Percentiles rank a stretch among this genome's conserved stretches.
These are phyloP conservation scores for Lathamus discolor DNA, from an alignment of 2,113 vertebrate species.

Conservation along the genomic window DNA sequence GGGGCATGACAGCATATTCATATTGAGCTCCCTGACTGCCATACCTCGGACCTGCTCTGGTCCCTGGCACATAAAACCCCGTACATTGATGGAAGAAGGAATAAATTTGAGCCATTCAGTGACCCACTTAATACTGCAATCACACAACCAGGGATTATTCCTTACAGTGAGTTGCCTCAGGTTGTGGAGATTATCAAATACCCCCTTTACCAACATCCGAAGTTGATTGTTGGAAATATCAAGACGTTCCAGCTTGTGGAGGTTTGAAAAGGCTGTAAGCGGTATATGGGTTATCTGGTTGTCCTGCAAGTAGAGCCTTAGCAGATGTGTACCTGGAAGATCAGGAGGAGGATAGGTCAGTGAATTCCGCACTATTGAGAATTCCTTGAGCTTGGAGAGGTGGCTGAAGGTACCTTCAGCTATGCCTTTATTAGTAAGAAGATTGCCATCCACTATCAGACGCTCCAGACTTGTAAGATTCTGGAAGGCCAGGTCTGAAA, in stretches of 20 bases:
- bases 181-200: constrained; percentile 89
- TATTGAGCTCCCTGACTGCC: constrained; percentile 93
- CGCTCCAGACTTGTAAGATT: constrained; percentile 93
- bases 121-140: constrained; percentile 96
- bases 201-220: constrained; percentile 86
- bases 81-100: constrained; percentile 86
- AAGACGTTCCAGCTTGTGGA: constrained; percentile 89
- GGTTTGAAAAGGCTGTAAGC: constrained; percentile 85
- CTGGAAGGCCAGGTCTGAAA: constrained; percentile 93
- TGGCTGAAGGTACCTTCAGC: constrained; percentile 92
- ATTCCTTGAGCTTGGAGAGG: constrained; percentile 88
- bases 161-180: constrained; percentile 90
- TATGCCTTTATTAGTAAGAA: constrained; percentile 92
- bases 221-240: constrained; percentile 95
- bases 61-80: constrained; percentile 92
- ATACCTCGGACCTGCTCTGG: constrained; percentile 94
- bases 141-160: constrained; percentile 94
- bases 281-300: constrained; percentile 96
- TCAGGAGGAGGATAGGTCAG: constrained; percentile 89
- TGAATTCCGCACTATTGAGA: constrained; percentile 93
- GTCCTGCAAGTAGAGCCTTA: constrained; percentile 92
- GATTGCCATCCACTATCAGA: constrained; percentile 93
- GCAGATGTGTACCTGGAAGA: constrained; percentile 86
- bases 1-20: constrained; percentile 91
- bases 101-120: constrained; percentile 94